phyloP scores from a whole-genome alignment of 2,888 invertebrate genomes.

The Xanthostigma xanthostigma region DNA sequence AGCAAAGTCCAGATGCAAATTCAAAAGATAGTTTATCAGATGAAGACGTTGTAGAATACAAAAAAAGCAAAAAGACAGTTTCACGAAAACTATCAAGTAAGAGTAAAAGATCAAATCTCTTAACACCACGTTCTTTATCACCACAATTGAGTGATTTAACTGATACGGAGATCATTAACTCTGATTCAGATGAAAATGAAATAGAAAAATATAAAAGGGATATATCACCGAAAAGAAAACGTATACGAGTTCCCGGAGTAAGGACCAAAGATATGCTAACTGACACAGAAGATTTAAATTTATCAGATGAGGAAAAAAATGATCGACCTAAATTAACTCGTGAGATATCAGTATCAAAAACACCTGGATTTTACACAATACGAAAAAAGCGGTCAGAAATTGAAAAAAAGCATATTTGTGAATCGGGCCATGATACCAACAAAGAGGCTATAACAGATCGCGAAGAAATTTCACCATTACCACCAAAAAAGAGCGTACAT shows the following conservation, averaged over 20 bases:
- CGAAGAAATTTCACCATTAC: too few relatives aligned
- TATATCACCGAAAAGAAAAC: slow-evolving; percentile 12
- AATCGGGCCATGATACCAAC: neutral
- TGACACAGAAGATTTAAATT: slow-evolving; percentile 22
- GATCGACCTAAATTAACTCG: neutral
- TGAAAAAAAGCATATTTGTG: slow-evolving; percentile 1
- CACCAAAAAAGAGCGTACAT: too few relatives aligned
- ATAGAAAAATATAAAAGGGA: slow-evolving; percentile 12
- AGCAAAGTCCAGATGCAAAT: neutral
- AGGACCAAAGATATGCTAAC: slow-evolving; percentile 16
- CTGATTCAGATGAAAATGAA: slow-evolving; percentile 24
- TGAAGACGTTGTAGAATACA: neutral
- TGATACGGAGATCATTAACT: slow-evolving; percentile 25
- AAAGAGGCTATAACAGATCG: slow-evolving; percentile 2
- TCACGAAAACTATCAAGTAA: slow-evolving; percentile 2
- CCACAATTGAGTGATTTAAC: slow-evolving; percentile 17
- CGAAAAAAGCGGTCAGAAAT: slow-evolving; percentile 10
- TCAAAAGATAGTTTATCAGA: neutral
- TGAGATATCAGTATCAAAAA: neutral
- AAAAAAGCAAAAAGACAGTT: neutral
- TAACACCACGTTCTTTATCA: slow-evolving; percentile 5
- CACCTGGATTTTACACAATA: neutral
- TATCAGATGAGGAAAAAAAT: slow-evolving; percentile 17
- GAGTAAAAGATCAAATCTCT: slow-evolving; percentile 3
- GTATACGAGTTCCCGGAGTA: slow-evolving; percentile 12